phyloP scores from a whole-genome alignment of 2,888 invertebrate species.

The Zygothrica quintamaculata region DNA sequence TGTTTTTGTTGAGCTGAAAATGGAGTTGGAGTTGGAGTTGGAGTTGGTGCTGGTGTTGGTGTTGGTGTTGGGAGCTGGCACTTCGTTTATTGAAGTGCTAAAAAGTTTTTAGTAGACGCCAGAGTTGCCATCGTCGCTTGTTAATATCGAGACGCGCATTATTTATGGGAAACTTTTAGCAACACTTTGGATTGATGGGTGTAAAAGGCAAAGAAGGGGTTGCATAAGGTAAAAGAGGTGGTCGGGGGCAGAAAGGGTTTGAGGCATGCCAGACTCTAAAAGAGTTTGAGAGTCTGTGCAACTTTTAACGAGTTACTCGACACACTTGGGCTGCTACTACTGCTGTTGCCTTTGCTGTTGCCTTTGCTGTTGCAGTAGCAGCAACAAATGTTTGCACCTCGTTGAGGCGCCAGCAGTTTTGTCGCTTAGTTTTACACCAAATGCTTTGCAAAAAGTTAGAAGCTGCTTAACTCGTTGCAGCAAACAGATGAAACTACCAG shows the following conservation, averaged over 20 bases:
- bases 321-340: conserved; percentile 15
- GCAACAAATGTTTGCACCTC: conserved; percentile 56
- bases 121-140: conserved; percentile 48
- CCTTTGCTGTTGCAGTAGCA: conserved; percentile 7
- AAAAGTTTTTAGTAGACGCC: conserved; percentile 54
- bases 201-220: too few relatives aligned
- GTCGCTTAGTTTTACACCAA: conserved; percentile 57
- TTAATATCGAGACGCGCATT: conserved; percentile 74
- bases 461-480: conserved; percentile 51
- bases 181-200: conserved; percentile 66
- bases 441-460: conserved; percentile 37
- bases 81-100: conserved; percentile 70
- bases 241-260: neutral
- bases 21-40: conserved; percentile 6
- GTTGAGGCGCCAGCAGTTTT: conserved; percentile 47
- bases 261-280: conserved; percentile 6
- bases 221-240: neutral
- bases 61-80: conserved; percentile 25
- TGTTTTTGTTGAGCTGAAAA: conserved; percentile 5
- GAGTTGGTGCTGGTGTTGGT: neutral
- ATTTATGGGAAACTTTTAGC: conserved; percentile 72
- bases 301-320: conserved; percentile 70
- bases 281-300: conserved; percentile 36
- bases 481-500: conserved; percentile 2
- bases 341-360: too few relatives aligned